A percentile compares a stretch with the other conserved stretches of the same genome.
Evolutionary conservation across 2,888 invertebrate species (phyloP).

Genomic region (Anticlea derivata): DNA sequence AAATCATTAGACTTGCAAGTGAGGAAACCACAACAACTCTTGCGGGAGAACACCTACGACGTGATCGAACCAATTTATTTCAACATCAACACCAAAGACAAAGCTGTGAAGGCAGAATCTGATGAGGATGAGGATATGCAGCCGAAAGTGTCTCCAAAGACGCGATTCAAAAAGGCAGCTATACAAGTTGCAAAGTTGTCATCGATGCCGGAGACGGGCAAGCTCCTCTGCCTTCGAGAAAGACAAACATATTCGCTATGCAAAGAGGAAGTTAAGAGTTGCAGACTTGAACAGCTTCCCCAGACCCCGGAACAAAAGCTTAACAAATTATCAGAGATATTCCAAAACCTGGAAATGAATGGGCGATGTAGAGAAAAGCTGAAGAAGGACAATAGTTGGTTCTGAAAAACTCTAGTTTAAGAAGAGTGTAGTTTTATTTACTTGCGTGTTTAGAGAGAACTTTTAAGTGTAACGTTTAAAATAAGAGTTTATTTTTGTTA

Average conservation of each 20-base stretch:
- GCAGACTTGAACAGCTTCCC: constrained; percentile 59
- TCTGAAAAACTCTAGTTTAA: constrained; percentile 50
- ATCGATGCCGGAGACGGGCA: constrained; percentile 71
- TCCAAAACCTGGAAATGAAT: constrained; percentile 71
- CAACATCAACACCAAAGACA: constrained; percentile 54
- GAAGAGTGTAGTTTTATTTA: constrained; percentile 50
- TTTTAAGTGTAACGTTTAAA: constrained; percentile 54
- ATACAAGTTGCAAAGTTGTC: constrained; percentile 68
- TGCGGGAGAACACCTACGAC: constrained; percentile 77
- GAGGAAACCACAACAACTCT: constrained; percentile 63
- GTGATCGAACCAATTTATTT: constrained; percentile 71
- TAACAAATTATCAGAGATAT: constrained; percentile 71
- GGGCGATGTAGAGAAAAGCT: constrained; percentile 67
- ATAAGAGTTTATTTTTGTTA: constrained; percentile 60
- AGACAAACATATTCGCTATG: constrained; percentile 58
- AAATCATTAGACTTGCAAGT: constrained; percentile 52
- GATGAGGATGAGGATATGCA: constrained; percentile 19
- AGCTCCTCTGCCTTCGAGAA: constrained; percentile 68
- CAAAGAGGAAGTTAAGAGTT: constrained; percentile 50
- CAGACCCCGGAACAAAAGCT: constrained; percentile 65
- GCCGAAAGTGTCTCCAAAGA: constrained; percentile 63
- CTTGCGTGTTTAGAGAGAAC: constrained; percentile 40
- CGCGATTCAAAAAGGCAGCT: constrained; percentile 74
- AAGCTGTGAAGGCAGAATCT: constrained; percentile 22
- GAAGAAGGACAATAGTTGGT: constrained; percentile 80